Percentiles rank a stretch among this genome's conserved stretches.
phyloP scores from a whole-genome alignment of 1,140 invertebrate genomes.

The Pteromalus puparum region DNA sequence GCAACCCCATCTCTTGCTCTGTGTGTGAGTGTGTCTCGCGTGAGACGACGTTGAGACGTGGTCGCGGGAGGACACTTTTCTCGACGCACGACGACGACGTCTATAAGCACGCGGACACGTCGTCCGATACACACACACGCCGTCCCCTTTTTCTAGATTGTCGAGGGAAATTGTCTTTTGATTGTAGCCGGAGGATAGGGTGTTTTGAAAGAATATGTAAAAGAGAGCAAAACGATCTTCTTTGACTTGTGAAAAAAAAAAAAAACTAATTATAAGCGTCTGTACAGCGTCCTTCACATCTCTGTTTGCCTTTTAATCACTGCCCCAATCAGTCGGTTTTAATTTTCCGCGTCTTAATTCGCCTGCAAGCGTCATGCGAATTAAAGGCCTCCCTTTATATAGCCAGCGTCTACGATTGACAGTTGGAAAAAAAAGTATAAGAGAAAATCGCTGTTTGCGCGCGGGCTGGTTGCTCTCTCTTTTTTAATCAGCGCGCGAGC shows the following conservation, averaged over 20 bases:
- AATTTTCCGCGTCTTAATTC: conserved; percentile 33
- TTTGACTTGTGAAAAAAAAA: neutral
- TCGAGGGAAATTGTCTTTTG: neutral
- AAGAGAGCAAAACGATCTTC: neutral
- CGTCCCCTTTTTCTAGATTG: neutral
- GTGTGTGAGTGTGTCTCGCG: neutral
- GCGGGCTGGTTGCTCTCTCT: conserved; percentile 49
- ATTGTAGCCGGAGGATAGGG: neutral
- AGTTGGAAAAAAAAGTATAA: neutral
- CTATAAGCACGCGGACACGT: neutral
- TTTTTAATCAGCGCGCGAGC: conserved; percentile 69
- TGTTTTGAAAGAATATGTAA: neutral
- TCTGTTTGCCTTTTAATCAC: conserved; percentile 31
- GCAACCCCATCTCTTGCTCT: conserved; percentile 65
- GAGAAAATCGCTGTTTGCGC: conserved; percentile 27
- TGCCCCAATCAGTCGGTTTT: neutral
- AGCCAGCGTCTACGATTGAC: neutral
- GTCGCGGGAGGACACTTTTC: conserved; percentile 30
- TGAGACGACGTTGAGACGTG: conserved; percentile 16
- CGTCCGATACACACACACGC: neutral
- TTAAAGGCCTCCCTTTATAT: conserved; percentile 14
- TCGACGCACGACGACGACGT: neutral
- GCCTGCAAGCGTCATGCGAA: neutral
- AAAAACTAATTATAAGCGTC: neutral
- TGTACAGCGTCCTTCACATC: no score